phyloP scores from a whole-genome alignment of 2,113 vertebrate species.

The Pelobates fuscus region DNA sequence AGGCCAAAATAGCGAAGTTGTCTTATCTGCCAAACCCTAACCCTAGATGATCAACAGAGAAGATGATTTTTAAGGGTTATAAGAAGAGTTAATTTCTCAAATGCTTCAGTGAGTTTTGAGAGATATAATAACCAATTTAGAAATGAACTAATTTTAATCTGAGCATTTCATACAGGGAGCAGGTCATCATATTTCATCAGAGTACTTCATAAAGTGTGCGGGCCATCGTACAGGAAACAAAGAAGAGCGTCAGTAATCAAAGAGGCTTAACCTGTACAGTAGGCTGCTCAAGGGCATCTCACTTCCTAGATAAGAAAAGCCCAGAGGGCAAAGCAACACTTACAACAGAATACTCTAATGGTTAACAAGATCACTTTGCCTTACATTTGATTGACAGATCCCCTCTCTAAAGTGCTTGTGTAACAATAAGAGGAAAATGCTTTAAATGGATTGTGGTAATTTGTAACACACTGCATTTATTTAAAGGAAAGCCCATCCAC shows the following conservation, averaged over 20 bases:
- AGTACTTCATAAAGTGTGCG: too few relatives aligned
- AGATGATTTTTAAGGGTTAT: too few relatives aligned
- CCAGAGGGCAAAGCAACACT: not conserved
- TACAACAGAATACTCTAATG: not conserved
- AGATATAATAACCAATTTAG: too few relatives aligned
- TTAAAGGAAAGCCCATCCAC: not conserved
- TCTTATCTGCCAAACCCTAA: too few relatives aligned
- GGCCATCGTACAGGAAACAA: not conserved
- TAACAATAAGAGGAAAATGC: not conserved
- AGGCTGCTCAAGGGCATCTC: not conserved
- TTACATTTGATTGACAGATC: slow-evolving; percentile 8
- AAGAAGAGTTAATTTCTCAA: too few relatives aligned
- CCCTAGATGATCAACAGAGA: too few relatives aligned
- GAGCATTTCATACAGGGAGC: too few relatives aligned
- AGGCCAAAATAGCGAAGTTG: too few relatives aligned
- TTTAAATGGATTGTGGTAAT: slow-evolving; percentile 9
- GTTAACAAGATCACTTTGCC: slow-evolving; percentile 5
- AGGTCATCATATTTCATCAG: too few relatives aligned
- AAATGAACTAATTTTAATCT: too few relatives aligned
- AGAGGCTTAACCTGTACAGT: not conserved
- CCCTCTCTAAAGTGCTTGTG: not conserved
- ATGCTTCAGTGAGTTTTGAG: too few relatives aligned
- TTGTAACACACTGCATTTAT: not conserved
- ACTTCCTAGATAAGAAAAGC: not conserved
- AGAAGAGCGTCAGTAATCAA: not conserved